Evolutionary conservation across 2,888 invertebrate species (phyloP).

Genomic region (Mechanitis messenoides): DNA sequence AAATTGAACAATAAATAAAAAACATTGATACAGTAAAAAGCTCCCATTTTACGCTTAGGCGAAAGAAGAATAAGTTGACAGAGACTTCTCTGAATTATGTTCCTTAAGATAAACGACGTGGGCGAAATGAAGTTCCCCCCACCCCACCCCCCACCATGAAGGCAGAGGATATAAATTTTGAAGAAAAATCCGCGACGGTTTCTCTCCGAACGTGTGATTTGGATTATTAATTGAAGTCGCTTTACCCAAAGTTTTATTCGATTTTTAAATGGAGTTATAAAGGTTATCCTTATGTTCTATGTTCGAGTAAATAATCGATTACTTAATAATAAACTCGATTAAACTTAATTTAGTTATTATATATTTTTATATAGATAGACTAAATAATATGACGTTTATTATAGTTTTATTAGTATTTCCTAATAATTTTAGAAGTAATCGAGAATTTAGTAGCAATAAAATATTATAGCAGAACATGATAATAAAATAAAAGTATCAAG

Average conservation of each 20-base stretch:
- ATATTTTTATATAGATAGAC: too few relatives aligned
- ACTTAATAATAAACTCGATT: too few relatives aligned
- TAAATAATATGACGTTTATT: background rate
- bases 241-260: slow-evolving; percentile 27
- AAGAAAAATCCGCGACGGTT: slow-evolving; percentile 74
- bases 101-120: slow-evolving; percentile 83
- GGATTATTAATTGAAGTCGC: slow-evolving; percentile 61
- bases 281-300: too few relatives aligned
- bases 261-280: slow-evolving; percentile 8
- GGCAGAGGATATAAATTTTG: slow-evolving; percentile 69
- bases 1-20: slow-evolving; percentile 17
- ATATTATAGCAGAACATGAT: background rate
- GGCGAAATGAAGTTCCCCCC: slow-evolving; percentile 82
- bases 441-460: background rate
- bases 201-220: slow-evolving; percentile 71
- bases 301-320: too few relatives aligned
- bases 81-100: slow-evolving; percentile 80
- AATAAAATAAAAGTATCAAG: slow-evolving; percentile 14
- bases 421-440: background rate
- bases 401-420: background rate
- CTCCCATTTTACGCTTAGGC: slow-evolving; percentile 73
- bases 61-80: slow-evolving; percentile 78
- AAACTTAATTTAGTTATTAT: too few relatives aligned
- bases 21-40: slow-evolving; percentile 41
- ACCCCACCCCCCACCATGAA: slow-evolving; percentile 44